A percentile compares a stretch with the other conserved stretches of the same genome.
These are phyloP conservation scores for Mus pahari DNA, from an alignment of 2,113 vertebrate species.

Conservation along the genomic window DNA sequence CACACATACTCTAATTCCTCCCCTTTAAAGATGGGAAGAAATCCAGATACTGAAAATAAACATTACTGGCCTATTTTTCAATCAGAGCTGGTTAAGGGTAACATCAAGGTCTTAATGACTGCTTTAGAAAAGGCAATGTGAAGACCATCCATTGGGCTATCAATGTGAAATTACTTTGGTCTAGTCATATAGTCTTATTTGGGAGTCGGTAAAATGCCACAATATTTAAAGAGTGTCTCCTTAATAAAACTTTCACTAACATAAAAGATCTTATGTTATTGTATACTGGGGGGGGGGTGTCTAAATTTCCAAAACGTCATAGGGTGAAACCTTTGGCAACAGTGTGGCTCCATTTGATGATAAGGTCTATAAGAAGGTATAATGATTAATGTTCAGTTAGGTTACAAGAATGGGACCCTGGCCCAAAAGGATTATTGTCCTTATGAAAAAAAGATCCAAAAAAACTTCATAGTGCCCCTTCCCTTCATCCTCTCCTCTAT, in stretches of 20 bases:
- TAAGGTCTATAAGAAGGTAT: neutral
- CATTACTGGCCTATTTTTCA: neutral
- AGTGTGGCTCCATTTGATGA: neutral
- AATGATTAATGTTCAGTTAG: conserved; percentile 2
- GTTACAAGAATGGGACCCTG: neutral
- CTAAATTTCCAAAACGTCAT: neutral
- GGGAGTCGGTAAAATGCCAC: neutral
- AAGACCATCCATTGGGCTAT: neutral
- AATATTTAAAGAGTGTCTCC: neutral
- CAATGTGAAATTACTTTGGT: neutral
- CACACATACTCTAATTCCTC: neutral
- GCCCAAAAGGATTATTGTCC: neutral
- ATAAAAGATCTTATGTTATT: neutral
- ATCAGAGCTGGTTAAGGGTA: neutral
- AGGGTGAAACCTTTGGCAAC: neutral
- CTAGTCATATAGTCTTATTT: neutral
- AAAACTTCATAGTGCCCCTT: neutral
- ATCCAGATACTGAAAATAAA: neutral
- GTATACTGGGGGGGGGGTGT: neutral
- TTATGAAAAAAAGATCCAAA: neutral
- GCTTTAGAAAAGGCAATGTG: neutral
- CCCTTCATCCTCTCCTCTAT: neutral
- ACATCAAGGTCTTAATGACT: neutral
- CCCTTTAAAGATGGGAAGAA: conserved; percentile 39
- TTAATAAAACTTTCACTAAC: conserved; percentile 10